phyloP scores from a whole-genome alignment of 2,797 vertebrate genomes.

The Tapera naevia region DNA sequence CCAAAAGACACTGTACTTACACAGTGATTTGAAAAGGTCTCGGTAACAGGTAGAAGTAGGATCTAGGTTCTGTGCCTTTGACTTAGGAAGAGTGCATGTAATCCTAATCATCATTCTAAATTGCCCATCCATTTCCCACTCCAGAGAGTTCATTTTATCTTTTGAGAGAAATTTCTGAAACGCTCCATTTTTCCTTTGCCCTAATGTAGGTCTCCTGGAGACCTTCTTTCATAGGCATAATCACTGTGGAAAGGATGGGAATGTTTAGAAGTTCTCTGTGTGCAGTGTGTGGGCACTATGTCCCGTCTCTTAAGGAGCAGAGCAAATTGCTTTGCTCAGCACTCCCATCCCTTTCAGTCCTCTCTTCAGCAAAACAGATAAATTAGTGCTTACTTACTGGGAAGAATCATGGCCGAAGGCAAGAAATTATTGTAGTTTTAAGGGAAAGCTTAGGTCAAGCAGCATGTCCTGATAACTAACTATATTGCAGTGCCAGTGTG shows the following conservation, averaged over 20 bases:
- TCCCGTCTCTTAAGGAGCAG: neutral
- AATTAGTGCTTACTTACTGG: neutral
- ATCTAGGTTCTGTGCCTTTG: neutral
- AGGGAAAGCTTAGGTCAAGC: neutral
- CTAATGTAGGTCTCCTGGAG: neutral
- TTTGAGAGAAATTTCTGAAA: neutral
- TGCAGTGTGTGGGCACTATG: neutral
- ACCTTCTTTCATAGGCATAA: neutral
- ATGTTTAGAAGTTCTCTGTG: neutral
- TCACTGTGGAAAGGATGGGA: neutral
- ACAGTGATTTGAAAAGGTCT: neutral
- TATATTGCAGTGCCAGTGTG: neutral
- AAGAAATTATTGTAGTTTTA: neutral
- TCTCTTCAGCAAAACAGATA: neutral
- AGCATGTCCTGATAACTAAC: neutral
- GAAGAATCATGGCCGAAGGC: neutral
- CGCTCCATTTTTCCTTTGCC: neutral
- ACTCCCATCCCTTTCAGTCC: neutral
- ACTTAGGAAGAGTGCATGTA: neutral
- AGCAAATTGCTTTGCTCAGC: neutral
- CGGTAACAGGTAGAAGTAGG: neutral
- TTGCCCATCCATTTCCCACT: neutral
- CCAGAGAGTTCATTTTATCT: neutral
- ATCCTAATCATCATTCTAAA: neutral
- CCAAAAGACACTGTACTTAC: neutral